These are phyloP conservation scores for Cyphomyrmex costatus DNA, from an alignment of 1,140 invertebrate genomes.

Conservation along the genomic window DNA sequence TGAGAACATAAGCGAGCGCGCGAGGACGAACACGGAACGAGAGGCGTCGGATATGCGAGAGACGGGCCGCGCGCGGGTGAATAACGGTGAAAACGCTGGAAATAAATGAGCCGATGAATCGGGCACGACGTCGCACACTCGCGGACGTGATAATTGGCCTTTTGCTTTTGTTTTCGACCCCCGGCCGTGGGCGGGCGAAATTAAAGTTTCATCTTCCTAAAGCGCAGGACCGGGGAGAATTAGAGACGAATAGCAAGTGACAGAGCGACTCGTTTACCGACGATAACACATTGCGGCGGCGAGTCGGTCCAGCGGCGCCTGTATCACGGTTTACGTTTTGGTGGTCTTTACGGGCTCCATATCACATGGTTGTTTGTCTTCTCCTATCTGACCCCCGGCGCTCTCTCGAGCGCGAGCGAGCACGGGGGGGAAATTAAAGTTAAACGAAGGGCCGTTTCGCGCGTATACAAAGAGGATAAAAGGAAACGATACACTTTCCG, in stretches of 20 bases:
- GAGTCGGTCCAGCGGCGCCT: slow-evolving; percentile 74
- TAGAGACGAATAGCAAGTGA: slow-evolving; percentile 75
- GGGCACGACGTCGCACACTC: slow-evolving; percentile 37
- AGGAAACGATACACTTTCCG: slow-evolving; percentile 39
- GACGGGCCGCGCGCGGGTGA: slow-evolving; percentile 42
- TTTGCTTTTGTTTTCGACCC: slow-evolving; percentile 65
- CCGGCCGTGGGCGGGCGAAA: slow-evolving; percentile 48
- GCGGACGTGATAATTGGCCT: slow-evolving; percentile 60
- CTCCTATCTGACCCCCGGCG: slow-evolving; percentile 57
- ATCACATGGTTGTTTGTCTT: slow-evolving; percentile 72
- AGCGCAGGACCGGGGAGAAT: slow-evolving; percentile 62
- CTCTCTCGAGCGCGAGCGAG: neutral
- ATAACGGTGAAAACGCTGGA: slow-evolving; percentile 55
- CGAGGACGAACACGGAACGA: neutral
- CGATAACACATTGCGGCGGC: slow-evolving; percentile 76
- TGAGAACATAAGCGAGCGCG: slow-evolving; percentile 39
- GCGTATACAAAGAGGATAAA: slow-evolving; percentile 37
- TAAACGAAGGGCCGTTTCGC: slow-evolving; percentile 56
- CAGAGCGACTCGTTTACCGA: slow-evolving; percentile 73
- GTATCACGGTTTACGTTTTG: slow-evolving; percentile 76
- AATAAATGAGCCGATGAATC: slow-evolving; percentile 65
- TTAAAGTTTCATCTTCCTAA: slow-evolving; percentile 75
- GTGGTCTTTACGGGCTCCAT: slow-evolving; percentile 71
- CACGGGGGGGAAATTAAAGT: slow-evolving; percentile 59
- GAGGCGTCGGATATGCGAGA: slow-evolving; percentile 13